Evolutionary conservation across 1,140 invertebrate genomes (phyloP), one percentile per base, ranked within the genome.

Genomic region (Lordiphosa collinella): DNA sequence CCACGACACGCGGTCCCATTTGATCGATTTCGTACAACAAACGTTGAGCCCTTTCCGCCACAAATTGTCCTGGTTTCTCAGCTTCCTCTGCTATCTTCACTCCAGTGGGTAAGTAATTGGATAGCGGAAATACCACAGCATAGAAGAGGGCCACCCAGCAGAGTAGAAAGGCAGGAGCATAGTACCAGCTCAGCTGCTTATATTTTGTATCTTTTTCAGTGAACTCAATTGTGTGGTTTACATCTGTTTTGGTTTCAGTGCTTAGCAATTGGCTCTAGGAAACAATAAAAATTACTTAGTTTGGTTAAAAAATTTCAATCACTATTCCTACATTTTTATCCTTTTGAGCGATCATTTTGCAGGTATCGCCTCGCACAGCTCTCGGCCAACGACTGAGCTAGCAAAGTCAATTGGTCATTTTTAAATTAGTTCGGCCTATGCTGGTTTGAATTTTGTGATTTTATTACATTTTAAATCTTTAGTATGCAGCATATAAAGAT

Each of bases 1-100:
- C 93, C 5, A 91, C 89, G 9, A 92, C 90, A 78, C 94, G 90
- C 3, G 93, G 93, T 0, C 94, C 94, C 51, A 95, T 91, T 14
- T 90, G 90, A 2, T 93, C 94, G 50, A 95, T 90, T 67, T 93
- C 91, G 12, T 91, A 82, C 10, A 95, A 89, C 67, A 93, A 54
- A 11, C 62, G 48, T 44, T 80, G 57, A 0, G 87, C 84, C 16
- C 80, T 69, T 49, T 88, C 84, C 0, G 68, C 68, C 53, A 88
- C 73, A 38, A 88, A 88, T 18, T 60, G 38, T 8, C 69, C 65
- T 9, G 58, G 57, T 2, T 52, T 37, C 2, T 13, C 13, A 14
- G 51, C 32, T 22, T 86, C 80, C 13, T 75, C 31, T 6, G 43
- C 32, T 0, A 84, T 37, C 5, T 47, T 71, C 4, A 66, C 5